Evolutionary conservation across 1,140 invertebrate species (phyloP).

Genomic region (Cydia splendana): DNA sequence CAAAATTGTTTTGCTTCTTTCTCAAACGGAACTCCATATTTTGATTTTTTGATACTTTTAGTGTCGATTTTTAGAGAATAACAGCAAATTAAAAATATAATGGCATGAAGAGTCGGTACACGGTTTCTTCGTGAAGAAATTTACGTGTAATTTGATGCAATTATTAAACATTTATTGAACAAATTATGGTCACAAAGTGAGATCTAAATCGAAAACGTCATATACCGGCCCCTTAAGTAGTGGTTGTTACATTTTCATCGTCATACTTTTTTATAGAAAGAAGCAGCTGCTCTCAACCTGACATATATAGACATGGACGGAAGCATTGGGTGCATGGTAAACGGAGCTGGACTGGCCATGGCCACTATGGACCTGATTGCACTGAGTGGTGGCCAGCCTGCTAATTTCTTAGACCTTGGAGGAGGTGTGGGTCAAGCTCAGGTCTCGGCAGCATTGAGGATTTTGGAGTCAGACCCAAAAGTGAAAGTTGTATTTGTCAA

Average conservation of each 20-base stretch:
- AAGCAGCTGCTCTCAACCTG: slow-evolving; percentile 93
- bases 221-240: no score
- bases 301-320: slow-evolving; percentile 99
- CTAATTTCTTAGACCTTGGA: slow-evolving; percentile 98
- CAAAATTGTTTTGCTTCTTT: no score
- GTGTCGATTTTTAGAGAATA: no score
- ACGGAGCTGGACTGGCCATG: slow-evolving; percentile 99
- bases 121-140: no score
- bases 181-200: no score
- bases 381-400: slow-evolving; percentile 94
- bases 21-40: no score
- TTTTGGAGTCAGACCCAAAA: slow-evolving; percentile 93
- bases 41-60: no score
- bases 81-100: no score
- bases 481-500: slow-evolving; percentile 98
- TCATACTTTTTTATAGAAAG: slow-evolving; percentile 69
- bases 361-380: slow-evolving; percentile 99
- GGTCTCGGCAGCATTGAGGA: slow-evolving; percentile 97
- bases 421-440: slow-evolving; percentile 95
- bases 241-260: not conserved
- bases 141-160: no score
- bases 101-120: no score
- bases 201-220: no score
- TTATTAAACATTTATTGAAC: no score
- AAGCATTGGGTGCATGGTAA: slow-evolving; percentile 97